phyloP scores from a whole-genome alignment of 2,113 vertebrate species.

The Probosciger aterrimus region DNA sequence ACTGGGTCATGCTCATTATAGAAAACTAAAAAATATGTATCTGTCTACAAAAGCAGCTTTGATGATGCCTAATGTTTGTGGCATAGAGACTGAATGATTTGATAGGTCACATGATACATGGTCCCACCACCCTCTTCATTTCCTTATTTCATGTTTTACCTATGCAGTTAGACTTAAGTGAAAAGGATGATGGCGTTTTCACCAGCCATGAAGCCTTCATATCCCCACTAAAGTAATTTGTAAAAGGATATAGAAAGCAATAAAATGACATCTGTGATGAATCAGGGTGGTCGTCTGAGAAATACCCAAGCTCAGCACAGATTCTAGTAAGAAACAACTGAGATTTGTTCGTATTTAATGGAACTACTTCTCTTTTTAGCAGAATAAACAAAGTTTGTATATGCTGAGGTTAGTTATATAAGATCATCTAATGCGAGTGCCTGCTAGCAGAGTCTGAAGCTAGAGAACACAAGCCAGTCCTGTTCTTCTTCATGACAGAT shows the following conservation, averaged over 20 bases:
- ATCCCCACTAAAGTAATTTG: not conserved
- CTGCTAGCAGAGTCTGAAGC: slow-evolving; percentile 16
- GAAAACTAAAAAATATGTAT: not conserved
- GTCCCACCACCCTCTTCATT: not conserved
- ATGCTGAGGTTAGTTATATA: not conserved
- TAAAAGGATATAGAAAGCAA: not conserved
- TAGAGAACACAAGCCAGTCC: not conserved
- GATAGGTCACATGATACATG: not conserved
- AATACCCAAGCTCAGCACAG: not conserved
- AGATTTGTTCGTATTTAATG: slow-evolving; percentile 17
- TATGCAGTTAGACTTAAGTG: not conserved
- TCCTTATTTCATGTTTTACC: not conserved
- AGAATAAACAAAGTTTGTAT: slow-evolving; percentile 45
- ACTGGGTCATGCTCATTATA: not conserved
- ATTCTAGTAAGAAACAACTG: slow-evolving; percentile 13
- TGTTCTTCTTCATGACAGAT: slow-evolving; percentile 19
- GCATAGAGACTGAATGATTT: not conserved
- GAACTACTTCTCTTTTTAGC: not conserved
- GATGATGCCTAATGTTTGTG: not conserved
- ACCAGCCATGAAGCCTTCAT: not conserved
- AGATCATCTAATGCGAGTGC: not conserved
- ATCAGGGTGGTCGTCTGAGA: slow-evolving; percentile 6
- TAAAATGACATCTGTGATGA: slow-evolving; percentile 14
- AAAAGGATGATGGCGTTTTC: not conserved
- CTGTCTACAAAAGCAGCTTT: not conserved